These are phyloP conservation scores for Polypterus senegalus DNA, from an alignment of 2,113 vertebrate species.

Conservation along the genomic window DNA sequence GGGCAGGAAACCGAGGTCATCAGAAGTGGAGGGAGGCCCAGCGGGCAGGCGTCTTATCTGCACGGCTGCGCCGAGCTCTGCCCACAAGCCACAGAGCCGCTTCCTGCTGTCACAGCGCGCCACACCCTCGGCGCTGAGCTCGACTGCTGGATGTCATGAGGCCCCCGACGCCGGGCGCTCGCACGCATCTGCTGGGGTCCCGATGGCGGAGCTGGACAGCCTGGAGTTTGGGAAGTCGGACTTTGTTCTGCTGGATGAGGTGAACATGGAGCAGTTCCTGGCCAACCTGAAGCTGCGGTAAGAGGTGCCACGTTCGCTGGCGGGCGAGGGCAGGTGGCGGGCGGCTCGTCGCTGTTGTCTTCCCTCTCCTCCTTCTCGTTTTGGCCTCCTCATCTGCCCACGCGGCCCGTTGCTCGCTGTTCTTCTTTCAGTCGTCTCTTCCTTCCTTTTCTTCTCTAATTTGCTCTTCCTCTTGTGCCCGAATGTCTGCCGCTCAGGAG, in stretches of 20 bases:
- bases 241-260: conserved; percentile 81
- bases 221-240: conserved; percentile 77
- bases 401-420: not conserved
- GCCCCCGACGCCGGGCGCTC: too few relatives aligned
- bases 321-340: not conserved
- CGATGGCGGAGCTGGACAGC: conserved; percentile 76
- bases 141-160: too few relatives aligned
- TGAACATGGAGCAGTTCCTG: conserved; percentile 85
- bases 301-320: conserved; percentile 11
- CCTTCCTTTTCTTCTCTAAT: too few relatives aligned
- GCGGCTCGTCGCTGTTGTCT: not conserved
- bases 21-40: not conserved
- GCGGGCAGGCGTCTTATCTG: too few relatives aligned
- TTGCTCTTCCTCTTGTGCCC: too few relatives aligned
- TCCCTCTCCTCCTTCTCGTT: not conserved
- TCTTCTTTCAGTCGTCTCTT: not conserved
- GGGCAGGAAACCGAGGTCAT: not conserved
- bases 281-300: conserved; percentile 79
- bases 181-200: not conserved
- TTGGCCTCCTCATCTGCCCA: not conserved
- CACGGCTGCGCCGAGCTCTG: too few relatives aligned
- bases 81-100: too few relatives aligned
- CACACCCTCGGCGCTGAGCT: too few relatives aligned
- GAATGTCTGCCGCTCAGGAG: too few relatives aligned
- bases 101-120: too few relatives aligned